phyloP scores from a whole-genome alignment of 2,113 vertebrate species.

The Epinephelus moara region DNA sequence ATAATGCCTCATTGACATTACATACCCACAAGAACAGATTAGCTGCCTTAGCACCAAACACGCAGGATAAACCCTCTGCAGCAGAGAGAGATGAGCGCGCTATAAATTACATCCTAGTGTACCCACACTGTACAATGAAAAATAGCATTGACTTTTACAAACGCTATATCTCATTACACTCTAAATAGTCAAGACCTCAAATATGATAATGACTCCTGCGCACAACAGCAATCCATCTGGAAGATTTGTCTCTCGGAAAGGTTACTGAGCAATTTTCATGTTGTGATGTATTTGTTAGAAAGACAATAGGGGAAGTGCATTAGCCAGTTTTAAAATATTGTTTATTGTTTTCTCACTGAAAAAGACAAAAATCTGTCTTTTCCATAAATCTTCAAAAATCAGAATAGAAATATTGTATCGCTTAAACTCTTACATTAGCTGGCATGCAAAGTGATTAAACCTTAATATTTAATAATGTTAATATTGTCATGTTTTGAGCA shows the following conservation, averaged over 20 bases:
- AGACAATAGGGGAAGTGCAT: not conserved
- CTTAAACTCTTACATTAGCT: too few species aligned
- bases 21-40: slow-evolving; percentile 5
- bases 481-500: not conserved
- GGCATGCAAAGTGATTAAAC: not conserved
- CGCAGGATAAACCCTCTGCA: slow-evolving; percentile 37
- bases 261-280: slow-evolving; percentile 1
- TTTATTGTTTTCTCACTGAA: not conserved
- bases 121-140: slow-evolving; percentile 14
- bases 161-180: slow-evolving; percentile 47
- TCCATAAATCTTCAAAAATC: too few species aligned
- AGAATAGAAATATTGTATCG: too few species aligned
- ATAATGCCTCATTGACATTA: not conserved
- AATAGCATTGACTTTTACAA: slow-evolving; percentile 44
- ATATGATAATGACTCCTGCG: slow-evolving; percentile 10
- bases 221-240: slow-evolving; percentile 31
- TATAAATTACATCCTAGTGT: slow-evolving; percentile 29
- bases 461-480: not conserved
- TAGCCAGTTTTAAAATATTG: not conserved
- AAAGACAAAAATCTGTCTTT: not conserved
- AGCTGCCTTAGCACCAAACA: not conserved
- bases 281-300: not conserved
- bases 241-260: not conserved
- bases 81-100: slow-evolving; percentile 18
- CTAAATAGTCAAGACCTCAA: slow-evolving; percentile 17